Evolutionary conservation across 2,797 vertebrate species (phyloP).

Genomic region (Phalanger gymnotis): DNA sequence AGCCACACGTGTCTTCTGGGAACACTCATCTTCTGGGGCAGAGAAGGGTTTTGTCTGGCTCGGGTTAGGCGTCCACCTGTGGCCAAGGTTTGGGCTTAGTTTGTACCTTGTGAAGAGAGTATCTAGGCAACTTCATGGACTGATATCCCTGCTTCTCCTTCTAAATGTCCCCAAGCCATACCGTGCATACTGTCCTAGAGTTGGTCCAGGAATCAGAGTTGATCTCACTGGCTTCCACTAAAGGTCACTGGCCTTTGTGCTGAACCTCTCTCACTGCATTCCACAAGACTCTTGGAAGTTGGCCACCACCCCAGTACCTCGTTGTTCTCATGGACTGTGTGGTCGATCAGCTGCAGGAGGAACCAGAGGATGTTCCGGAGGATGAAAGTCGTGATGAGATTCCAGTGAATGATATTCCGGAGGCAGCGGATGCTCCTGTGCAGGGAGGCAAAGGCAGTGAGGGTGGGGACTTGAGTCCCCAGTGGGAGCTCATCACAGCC

Average conservation of each 20-base stretch:
- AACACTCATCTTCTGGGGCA: neutral
- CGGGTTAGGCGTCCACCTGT: neutral
- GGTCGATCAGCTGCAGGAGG: conserved; percentile 96
- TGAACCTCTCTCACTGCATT: neutral
- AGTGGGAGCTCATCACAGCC: neutral
- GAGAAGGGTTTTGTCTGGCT: neutral
- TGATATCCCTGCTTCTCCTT: neutral
- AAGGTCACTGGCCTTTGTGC: neutral
- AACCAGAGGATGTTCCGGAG: conserved; percentile 97
- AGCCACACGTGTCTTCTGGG: neutral
- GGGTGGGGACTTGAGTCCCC: neutral
- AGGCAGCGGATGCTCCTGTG: conserved; percentile 96
- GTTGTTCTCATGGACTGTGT: conserved; percentile 96
- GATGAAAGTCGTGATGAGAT: conserved; percentile 97
- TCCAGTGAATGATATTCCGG: conserved; percentile 99
- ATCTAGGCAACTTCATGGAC: neutral
- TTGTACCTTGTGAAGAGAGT: neutral
- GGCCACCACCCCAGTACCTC: conserved; percentile 86
- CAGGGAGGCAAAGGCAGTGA: neutral
- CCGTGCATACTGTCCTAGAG: neutral
- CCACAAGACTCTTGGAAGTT: neutral
- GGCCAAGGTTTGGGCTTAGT: neutral
- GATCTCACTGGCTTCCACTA: neutral
- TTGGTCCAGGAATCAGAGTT: neutral
- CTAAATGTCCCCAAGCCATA: neutral